Conservation (phyloP, 2,113 vertebrate genomes). For the Triplophysa siluroides region DNA sequence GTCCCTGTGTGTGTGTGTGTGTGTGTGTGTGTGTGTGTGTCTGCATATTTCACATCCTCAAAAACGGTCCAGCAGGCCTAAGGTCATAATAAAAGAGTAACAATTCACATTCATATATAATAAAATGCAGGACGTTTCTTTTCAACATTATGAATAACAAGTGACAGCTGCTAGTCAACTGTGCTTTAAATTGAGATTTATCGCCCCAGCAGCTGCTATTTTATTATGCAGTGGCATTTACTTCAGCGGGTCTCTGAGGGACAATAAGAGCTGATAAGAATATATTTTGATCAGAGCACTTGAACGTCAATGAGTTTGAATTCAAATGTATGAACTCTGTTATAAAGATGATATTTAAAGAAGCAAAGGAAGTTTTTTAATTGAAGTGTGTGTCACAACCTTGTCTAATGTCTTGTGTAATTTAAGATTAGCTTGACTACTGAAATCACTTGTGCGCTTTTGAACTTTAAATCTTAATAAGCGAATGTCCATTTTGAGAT, state of each 20-base stretch:
- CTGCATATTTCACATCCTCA: not conserved
- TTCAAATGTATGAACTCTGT: constrained; percentile 6
- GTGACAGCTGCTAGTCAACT: constrained; percentile 6
- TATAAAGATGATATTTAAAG: constrained; percentile 29
- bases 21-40: not conserved
- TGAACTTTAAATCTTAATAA: not conserved
- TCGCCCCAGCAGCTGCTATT: not conserved
- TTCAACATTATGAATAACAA: constrained; percentile 6
- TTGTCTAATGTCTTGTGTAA: not conserved
- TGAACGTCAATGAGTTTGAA: constrained; percentile 9
- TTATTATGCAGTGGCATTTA: constrained; percentile 38
- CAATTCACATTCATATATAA: not conserved
- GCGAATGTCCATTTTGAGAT: too few relatives aligned
- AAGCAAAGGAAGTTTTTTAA: not conserved
- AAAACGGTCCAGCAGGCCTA: not conserved
- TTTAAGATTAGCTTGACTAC: constrained; percentile 6
- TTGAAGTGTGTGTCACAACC: not conserved
- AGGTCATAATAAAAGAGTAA: constrained; percentile 16
- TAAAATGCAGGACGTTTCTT: not conserved
- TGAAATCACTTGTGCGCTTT: not conserved
- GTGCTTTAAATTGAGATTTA: constrained; percentile 27
- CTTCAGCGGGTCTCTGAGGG: not conserved
- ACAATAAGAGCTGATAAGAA: constrained; percentile 27
- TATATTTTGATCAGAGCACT: constrained; percentile 21
- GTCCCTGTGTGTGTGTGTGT: not conserved